phyloP scores from a whole-genome alignment of 2,888 invertebrate genomes.

The Litoditis marina region DNA sequence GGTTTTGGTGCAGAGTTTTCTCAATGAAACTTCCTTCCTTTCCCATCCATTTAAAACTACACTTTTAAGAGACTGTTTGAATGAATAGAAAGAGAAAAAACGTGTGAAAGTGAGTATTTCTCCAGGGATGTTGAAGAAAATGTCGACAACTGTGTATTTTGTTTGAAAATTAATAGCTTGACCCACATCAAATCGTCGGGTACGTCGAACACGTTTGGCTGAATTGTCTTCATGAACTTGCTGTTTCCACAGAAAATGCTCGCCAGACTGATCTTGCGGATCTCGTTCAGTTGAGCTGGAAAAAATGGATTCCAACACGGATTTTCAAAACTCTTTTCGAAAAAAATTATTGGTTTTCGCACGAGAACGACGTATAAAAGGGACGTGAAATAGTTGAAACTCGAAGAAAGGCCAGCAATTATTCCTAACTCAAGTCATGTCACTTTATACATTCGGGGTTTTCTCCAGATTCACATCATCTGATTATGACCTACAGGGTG shows the following conservation, averaged over 20 bases:
- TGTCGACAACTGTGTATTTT: too few relatives aligned
- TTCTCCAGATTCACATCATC: too few relatives aligned
- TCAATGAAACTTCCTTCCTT: too few relatives aligned
- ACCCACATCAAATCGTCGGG: conserved; percentile 66
- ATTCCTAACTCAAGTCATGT: too few relatives aligned
- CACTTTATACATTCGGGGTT: too few relatives aligned
- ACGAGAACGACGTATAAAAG: not conserved
- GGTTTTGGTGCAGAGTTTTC: too few relatives aligned
- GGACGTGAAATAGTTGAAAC: too few relatives aligned
- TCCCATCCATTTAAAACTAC: not conserved
- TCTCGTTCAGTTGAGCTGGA: conserved; percentile 74
- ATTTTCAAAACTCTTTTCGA: not conserved
- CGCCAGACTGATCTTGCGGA: conserved; percentile 80
- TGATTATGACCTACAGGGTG: conserved; percentile 62
- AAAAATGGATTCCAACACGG: conserved; percentile 1
- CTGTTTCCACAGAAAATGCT: conserved; percentile 85
- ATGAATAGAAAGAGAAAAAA: too few relatives aligned
- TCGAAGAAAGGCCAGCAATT: too few relatives aligned
- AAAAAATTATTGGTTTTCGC: not conserved
- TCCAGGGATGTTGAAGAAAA: too few relatives aligned
- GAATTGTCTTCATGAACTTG: conserved; percentile 80
- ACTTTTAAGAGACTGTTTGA: too few relatives aligned
- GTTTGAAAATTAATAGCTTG: conserved; percentile 15
- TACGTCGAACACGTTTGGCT: conserved; percentile 82
- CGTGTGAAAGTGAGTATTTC: too few relatives aligned